Evolutionary conservation across 92 coral and sea anemone genomes (phyloP).

Genomic region (Blastomussa wellsi): DNA sequence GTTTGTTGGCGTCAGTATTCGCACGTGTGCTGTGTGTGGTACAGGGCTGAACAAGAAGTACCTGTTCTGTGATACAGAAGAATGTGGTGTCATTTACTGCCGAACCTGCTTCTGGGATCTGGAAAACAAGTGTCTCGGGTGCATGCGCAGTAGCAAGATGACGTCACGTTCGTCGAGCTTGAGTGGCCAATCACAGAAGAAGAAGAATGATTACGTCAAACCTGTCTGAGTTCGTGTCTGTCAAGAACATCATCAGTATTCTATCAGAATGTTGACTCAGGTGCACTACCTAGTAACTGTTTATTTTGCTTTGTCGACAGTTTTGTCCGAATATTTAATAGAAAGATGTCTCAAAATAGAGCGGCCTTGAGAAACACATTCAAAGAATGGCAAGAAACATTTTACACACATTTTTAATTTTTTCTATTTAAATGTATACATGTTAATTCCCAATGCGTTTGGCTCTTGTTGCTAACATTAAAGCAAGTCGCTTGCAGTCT

Average conservation of each 20-base stretch:
- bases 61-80: conserved; percentile 78
- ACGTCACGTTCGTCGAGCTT: conserved; percentile 76
- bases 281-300: not conserved
- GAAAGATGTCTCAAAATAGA: not conserved
- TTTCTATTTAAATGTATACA: not conserved
- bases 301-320: not conserved
- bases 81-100: conserved; percentile 90
- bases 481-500: not conserved
- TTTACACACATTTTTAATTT: not conserved
- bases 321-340: not conserved
- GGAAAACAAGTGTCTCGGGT: conserved; percentile 94
- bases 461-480: not conserved
- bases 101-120: conserved; percentile 98
- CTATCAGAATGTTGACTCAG: not conserved
- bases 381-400: not conserved
- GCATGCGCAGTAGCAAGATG: conserved; percentile 86
- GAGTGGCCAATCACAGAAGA: conserved; percentile 49
- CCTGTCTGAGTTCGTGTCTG: conserved; percentile 11
- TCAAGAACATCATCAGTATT: not conserved
- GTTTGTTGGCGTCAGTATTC: conserved; percentile 70
- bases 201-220: conserved; percentile 54
- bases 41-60: conserved; percentile 76
- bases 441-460: not conserved
- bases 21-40: conserved; percentile 87
- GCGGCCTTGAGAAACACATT: not conserved